Evolutionary conservation across 2,888 invertebrate genomes (phyloP).

Genomic region (Punctoribates punctum): DNA sequence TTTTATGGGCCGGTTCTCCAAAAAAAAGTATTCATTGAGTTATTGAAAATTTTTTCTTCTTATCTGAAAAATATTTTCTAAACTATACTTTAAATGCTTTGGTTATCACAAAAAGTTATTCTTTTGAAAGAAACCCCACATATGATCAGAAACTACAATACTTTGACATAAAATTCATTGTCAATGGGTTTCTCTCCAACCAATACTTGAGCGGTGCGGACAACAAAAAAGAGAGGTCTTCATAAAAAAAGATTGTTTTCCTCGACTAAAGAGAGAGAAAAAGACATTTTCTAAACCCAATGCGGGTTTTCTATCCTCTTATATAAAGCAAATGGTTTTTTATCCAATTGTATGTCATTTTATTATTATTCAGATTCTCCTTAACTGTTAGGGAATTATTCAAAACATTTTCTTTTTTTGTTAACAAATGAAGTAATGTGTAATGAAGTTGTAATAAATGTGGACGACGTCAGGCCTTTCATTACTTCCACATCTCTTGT

Average conservation of each 20-base stretch:
- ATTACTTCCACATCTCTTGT: not conserved
- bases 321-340: slow-evolving; percentile 9
- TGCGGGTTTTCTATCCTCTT: not conserved
- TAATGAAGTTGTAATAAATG: slow-evolving; percentile 32
- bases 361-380: slow-evolving; percentile 1
- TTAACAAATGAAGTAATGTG: not conserved
- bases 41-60: no score
- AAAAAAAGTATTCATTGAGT: no score
- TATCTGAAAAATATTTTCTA: no score
- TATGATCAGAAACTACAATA: no score
- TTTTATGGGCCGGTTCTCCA: no score
- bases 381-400: not conserved
- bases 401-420: not conserved
- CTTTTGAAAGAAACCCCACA: no score
- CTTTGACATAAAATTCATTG: not conserved
- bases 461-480: not conserved
- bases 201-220: not conserved
- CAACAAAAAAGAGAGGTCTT: slow-evolving; percentile 8
- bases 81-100: no score
- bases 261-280: not conserved
- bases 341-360: slow-evolving; percentile 6
- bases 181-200: not conserved
- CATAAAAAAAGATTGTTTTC: slow-evolving; percentile 4
- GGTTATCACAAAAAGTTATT: no score
- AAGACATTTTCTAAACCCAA: not conserved